phyloP scores from a whole-genome alignment of 2,113 vertebrate species.

The Hemichromis elongatus region DNA sequence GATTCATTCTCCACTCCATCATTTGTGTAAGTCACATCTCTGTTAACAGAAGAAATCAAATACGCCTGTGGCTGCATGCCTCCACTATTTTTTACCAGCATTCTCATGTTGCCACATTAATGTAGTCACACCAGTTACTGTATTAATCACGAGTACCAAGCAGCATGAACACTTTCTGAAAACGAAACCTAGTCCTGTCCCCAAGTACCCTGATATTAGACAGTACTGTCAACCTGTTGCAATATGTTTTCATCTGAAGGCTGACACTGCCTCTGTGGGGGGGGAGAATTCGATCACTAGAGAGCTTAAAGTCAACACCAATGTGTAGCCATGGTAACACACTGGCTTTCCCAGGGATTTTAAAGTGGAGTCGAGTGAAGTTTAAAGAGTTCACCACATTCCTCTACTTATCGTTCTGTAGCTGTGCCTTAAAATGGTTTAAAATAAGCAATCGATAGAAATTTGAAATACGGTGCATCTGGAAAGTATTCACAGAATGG shows the following conservation, averaged over 20 bases:
- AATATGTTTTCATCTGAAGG: not conserved
- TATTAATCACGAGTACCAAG: not conserved
- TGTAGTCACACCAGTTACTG: not conserved
- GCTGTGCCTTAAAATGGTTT: not conserved
- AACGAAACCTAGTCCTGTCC: not conserved
- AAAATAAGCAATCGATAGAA: not conserved
- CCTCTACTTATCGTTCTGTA: not conserved
- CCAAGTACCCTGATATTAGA: not conserved
- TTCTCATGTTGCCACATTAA: constrained; percentile 36
- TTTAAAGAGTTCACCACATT: not conserved
- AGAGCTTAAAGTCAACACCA: not conserved
- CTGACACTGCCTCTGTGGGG: not conserved
- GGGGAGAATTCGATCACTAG: not conserved
- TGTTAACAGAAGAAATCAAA: constrained; percentile 49
- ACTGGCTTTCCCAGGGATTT: not conserved
- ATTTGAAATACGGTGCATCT: not conserved
- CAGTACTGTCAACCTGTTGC: not conserved
- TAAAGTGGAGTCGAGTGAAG: not conserved
- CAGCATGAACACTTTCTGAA: not conserved
- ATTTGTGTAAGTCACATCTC: constrained; percentile 61
- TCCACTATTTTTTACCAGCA: constrained; percentile 1
- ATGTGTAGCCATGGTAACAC: not conserved
- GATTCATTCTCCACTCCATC: constrained; percentile 57
- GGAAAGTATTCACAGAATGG: not conserved
- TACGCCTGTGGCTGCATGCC: constrained; percentile 1